Evolutionary conservation across 2,888 invertebrate species (phyloP), one percentile per base, ranked within the genome.

Genomic region (Temnothorax ravouxi): DNA sequence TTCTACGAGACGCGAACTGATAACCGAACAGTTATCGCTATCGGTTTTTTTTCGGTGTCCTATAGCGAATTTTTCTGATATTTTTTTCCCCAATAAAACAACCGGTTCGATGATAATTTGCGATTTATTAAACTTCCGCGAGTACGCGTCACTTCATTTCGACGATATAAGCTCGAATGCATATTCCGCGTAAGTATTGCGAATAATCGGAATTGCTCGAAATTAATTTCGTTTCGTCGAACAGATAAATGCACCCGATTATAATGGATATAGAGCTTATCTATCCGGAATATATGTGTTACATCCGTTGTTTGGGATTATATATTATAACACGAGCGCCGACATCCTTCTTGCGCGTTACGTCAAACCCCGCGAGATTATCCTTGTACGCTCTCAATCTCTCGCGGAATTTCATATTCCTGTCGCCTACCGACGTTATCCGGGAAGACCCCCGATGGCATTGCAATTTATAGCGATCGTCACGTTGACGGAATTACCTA

Each of bases 401-500:
- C 64, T 47, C 79, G 21, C 44, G 29, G 47, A 80, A 80, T 80
- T 80, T 80, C 74, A 80, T 80, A 80, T 80, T 72, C 25, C 74
- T 72, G 74, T 59, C 74, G 79, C 47, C 47, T 25, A 47, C 59
- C 52, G 47, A 72, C 74, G 47, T 80, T 80, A 80, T 80, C 47
- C 59, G 25, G 15, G 34, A 59, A 59, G 56, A 62, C 34, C 34
- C 34, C 56, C 62, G 64, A 59, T 66, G 61, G 29, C 64, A 62
- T 72, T 66, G 84, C 66, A 76, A 86, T 87, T 86, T 86, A 80
- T 80, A 79, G 71, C 61, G 54, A 59, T 62, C 67, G 74, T 62
- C 56, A 47, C 83, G 41, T 64, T 71, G 52, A 61, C 64, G 25
- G 59, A 80, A 72, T 88, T 88, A n/a, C n/a, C n/a, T n/a, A 83